Conservation (phyloP, 2,888 invertebrate genomes). For the Eremobia ochroleuca region DNA sequence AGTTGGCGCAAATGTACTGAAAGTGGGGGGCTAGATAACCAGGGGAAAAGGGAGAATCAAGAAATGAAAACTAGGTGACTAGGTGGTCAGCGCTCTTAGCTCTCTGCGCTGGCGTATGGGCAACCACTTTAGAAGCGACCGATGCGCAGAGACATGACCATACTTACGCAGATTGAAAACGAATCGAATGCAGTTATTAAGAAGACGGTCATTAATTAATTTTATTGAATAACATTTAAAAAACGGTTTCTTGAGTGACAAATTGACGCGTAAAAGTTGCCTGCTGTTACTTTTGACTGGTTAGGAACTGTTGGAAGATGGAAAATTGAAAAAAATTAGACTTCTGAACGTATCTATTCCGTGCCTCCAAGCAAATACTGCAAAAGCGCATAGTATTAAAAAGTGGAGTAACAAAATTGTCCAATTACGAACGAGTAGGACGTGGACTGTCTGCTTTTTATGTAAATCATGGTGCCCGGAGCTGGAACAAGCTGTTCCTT, state of each 20-base stretch:
- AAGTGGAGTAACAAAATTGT: conserved; percentile 63
- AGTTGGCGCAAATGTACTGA: too few relatives aligned
- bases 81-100: too few relatives aligned
- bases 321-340: not conserved
- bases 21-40: too few relatives aligned
- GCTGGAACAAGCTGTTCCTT: conserved; percentile 63
- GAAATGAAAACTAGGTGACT: too few relatives aligned
- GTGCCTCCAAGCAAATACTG: conserved; percentile 49
- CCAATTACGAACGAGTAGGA: conserved; percentile 60
- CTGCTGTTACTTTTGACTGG: not conserved
- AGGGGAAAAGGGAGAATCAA: too few relatives aligned
- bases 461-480: conserved; percentile 62
- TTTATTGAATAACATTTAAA: not conserved
- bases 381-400: conserved; percentile 61
- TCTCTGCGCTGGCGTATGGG: too few relatives aligned
- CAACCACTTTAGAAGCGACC: too few relatives aligned
- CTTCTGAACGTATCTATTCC: conserved; percentile 4
- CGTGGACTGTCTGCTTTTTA: conserved; percentile 64
- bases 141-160: too few relatives aligned
- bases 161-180: too few relatives aligned
- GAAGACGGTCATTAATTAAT: too few relatives aligned
- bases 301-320: not conserved
- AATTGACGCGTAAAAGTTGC: not conserved
- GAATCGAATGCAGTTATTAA: too few relatives aligned
- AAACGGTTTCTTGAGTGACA: not conserved